Evolutionary conservation across 2,113 vertebrate species (phyloP).

Genomic region (Empidonax traillii): DNA sequence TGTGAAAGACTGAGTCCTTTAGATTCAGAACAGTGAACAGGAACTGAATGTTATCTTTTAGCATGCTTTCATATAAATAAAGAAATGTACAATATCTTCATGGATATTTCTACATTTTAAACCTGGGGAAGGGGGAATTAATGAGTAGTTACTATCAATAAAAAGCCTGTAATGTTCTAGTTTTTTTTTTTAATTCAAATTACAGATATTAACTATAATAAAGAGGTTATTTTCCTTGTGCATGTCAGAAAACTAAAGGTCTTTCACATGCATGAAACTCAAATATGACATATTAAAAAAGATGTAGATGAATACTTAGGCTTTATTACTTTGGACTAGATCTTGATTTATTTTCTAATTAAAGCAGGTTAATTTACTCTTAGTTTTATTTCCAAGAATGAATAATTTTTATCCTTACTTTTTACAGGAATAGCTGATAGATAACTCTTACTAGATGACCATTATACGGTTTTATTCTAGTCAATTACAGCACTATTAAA

Average conservation of each 20-base stretch:
- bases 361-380: not conserved
- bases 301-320: not conserved
- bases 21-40: not conserved
- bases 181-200: slow-evolving; percentile 13
- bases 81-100: slow-evolving; percentile 44
- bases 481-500: not conserved
- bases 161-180: not conserved
- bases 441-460: not conserved
- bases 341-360: slow-evolving; percentile 50
- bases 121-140: not conserved
- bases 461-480: not conserved
- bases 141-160: not conserved
- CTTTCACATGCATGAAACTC: not conserved
- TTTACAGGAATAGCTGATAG: not conserved
- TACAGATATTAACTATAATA: not conserved
- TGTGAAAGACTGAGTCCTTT: slow-evolving; percentile 26
- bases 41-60: slow-evolving; percentile 26
- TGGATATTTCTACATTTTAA: slow-evolving; percentile 25
- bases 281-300: not conserved
- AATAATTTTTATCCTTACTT: not conserved
- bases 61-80: slow-evolving; percentile 9
- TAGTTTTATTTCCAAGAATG: not conserved
- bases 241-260: not conserved
- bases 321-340: not conserved
- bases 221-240: not conserved